Evolutionary conservation across 1,140 invertebrate genomes (phyloP), one percentile per base, ranked within the genome.

Genomic region (Philopotamus ludificatus): DNA sequence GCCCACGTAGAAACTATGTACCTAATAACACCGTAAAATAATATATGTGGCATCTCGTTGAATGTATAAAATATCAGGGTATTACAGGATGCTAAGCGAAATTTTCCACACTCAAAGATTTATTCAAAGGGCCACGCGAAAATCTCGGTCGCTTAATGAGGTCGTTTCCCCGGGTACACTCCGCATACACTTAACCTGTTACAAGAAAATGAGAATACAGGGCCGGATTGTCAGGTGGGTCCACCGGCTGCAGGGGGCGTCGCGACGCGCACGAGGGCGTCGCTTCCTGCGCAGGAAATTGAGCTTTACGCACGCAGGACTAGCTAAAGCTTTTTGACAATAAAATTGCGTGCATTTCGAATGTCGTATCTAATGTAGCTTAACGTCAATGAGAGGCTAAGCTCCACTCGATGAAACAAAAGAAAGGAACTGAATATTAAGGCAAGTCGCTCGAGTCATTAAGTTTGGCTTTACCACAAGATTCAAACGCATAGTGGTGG

Each of bases 111-210:
- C 26, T 61, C 41, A 15, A 22, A 39, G 59, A 61, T 61, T 61
- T 49, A 61, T 61, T 61, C 59, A 61, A 61, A 61, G 21, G 59
- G 34, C 59, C 21, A 59, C 41, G 57, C 22, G 59, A 49, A 61
- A 47, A 49, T 49, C 59, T 61, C 59, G 42, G 45, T 28, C 59
- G 42, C 45, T 22, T 61, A 61, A 61, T 61, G 59, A 61, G 59
- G 59, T 61, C 59, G 23, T 61, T 61, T 44, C 57, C 59, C n/a
- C 23, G 41, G 18, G 45, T 12, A 7, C 8, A 16, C 18, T 47
- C 18, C 44, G 1, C 16, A n/a, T 15, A 50, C 59, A 61, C 59
- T 61, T 61, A 61, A 49, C 59, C 41, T 61, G 41, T 50, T 61
- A 61, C 59, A 61, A 61, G 59, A 50, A 61, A 49, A 18, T 16